phyloP scores from a whole-genome alignment of 2,888 invertebrate species.

The Galeruca laticollis region DNA sequence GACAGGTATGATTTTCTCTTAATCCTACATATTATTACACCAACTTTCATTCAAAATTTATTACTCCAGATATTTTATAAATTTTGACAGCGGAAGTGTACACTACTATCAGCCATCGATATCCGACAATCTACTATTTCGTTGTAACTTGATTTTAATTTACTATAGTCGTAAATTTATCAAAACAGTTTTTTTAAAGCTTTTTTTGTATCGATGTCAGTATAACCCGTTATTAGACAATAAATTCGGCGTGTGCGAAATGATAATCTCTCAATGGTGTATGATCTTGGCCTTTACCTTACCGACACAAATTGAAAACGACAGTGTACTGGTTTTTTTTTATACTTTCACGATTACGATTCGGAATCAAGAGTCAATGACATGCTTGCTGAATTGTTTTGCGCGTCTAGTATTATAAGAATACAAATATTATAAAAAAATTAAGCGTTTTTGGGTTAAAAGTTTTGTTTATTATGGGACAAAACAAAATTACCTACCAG shows the following conservation, averaged over 20 bases:
- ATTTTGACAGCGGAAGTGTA: conserved; percentile 1
- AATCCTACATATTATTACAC: conserved; percentile 34
- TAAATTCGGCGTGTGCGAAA: not conserved
- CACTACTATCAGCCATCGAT: not conserved
- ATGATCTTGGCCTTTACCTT: conserved; percentile 63
- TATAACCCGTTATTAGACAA: not conserved
- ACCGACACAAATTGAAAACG: conserved; percentile 63
- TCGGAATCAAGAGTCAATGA: conserved; percentile 58
- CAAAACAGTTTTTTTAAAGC: not conserved
- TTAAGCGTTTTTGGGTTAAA: no score
- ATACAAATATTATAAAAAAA: no score
- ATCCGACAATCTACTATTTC: not conserved
- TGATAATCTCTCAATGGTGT: conserved; percentile 37
- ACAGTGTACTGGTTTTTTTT: conserved; percentile 62
- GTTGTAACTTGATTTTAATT: not conserved
- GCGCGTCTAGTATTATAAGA: not conserved
- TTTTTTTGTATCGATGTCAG: not conserved
- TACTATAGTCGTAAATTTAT: not conserved
- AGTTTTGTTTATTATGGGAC: no score
- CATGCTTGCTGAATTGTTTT: conserved; percentile 43
- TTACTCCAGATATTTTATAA: not conserved
- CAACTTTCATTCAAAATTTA: conserved; percentile 10
- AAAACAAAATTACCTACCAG: no score
- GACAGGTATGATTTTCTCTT: conserved; percentile 77
- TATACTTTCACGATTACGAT: conserved; percentile 58